phyloP scores from a whole-genome alignment of 2,113 vertebrate genomes.

The Myotis davidii region DNA sequence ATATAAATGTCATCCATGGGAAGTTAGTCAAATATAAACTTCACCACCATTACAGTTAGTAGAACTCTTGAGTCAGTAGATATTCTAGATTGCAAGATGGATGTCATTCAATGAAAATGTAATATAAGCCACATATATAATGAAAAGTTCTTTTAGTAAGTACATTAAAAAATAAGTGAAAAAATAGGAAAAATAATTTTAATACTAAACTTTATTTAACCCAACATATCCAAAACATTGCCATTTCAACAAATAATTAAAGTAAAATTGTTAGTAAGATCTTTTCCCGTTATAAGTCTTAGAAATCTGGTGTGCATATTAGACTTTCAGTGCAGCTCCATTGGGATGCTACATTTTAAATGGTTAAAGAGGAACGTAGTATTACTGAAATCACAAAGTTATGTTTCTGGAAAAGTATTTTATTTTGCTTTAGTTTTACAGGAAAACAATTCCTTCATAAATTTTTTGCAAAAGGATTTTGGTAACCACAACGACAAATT shows the following conservation, averaged over 20 bases:
- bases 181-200: neutral
- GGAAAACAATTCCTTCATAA: neutral
- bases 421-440: neutral
- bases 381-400: neutral
- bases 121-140: neutral
- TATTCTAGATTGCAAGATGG: neutral
- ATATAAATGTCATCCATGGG: neutral
- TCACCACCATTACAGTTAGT: neutral
- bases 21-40: neutral
- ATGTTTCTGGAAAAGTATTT: neutral
- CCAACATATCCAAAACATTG: neutral
- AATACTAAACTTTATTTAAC: neutral
- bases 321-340: neutral
- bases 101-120: neutral
- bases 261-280: neutral
- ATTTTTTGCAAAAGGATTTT: conserved; percentile 13
- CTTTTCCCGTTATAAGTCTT: neutral
- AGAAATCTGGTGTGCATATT: neutral
- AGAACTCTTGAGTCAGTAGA: neutral
- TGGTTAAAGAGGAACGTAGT: neutral
- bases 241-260: neutral
- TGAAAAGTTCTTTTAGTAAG: neutral
- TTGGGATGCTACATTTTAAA: neutral
- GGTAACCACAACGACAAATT: neutral
- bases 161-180: neutral